These are phyloP conservation scores for Nymphalis c-album DNA, from an alignment of 2,888 invertebrate genomes.

Conservation along the genomic window DNA sequence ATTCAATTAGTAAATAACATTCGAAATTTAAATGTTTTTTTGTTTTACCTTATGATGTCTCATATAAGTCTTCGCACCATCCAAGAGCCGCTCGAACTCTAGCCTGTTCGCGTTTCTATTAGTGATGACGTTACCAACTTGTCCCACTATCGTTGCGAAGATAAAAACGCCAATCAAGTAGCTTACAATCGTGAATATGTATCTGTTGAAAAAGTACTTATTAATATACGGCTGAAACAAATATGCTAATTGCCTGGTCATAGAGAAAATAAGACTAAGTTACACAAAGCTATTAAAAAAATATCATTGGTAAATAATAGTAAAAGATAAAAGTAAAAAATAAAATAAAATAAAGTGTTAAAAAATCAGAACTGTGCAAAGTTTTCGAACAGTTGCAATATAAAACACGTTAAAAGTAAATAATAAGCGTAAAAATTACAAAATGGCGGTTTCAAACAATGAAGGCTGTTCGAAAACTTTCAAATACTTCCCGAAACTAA, in stretches of 20 bases:
- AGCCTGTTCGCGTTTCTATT: conserved; percentile 97
- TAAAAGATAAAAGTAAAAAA: conserved; percentile 26
- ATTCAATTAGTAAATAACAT: too few species aligned
- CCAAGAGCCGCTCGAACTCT: conserved; percentile 96
- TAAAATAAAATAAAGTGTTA: conserved; percentile 38
- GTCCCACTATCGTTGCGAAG: conserved; percentile 98
- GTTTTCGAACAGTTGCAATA: conserved; percentile 82
- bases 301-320: background rate
- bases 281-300: conserved; percentile 2
- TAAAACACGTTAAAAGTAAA: conserved; percentile 63
- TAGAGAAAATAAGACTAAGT: background rate
- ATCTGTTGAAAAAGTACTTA: conserved; percentile 81
- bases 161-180: conserved; percentile 98
- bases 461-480: conserved; percentile 87
- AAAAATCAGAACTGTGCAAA: conserved; percentile 69
- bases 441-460: conserved; percentile 78
- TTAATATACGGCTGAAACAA: background rate
- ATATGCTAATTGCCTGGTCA: background rate
- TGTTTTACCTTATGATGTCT: conserved; percentile 91
- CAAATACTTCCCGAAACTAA: conserved; percentile 59
- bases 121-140: conserved; percentile 98
- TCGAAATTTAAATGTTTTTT: too few species aligned
- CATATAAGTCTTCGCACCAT: conserved; percentile 99
- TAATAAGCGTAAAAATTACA: conserved; percentile 56
- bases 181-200: conserved; percentile 97